A percentile compares a stretch with the other conserved stretches of the same genome.
Conservation (phyloP, 1,140 invertebrate species). For the Drosophila kanapiae region DNA sequence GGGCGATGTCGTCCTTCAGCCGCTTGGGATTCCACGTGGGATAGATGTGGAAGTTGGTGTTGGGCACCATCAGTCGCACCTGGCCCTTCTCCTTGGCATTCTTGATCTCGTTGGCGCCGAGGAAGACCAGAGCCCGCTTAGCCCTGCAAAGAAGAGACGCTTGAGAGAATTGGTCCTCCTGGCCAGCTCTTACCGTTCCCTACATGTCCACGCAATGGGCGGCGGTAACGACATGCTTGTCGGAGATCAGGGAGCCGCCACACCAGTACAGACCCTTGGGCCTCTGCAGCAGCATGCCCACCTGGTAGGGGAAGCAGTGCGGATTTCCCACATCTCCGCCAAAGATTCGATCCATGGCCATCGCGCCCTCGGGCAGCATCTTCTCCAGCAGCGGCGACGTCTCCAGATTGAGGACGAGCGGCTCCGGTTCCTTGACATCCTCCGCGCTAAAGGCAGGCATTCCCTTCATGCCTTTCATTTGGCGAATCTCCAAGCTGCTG, state of each 20-base stretch:
- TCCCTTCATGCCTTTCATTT: slow-evolving; percentile 18
- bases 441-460: slow-evolving; percentile 28
- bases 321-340: slow-evolving; percentile 80
- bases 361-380: slow-evolving; percentile 73
- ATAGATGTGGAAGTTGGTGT: slow-evolving; percentile 85
- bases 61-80: slow-evolving; percentile 78
- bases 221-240: slow-evolving; percentile 87
- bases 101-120: slow-evolving; percentile 86
- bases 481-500: slow-evolving; percentile 55
- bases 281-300: slow-evolving; percentile 78
- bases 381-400: slow-evolving; percentile 67
- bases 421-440: slow-evolving; percentile 50
- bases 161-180: background rate
- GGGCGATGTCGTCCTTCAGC: slow-evolving; percentile 87
- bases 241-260: slow-evolving; percentile 87
- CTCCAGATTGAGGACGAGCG: slow-evolving; percentile 72
- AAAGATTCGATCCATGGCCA: slow-evolving; percentile 83
- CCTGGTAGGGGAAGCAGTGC: slow-evolving; percentile 84
- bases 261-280: slow-evolving; percentile 86
- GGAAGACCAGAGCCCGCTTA: slow-evolving; percentile 80
- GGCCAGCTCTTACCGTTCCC: slow-evolving; percentile 12
- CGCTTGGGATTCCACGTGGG: slow-evolving; percentile 85
- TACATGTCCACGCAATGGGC: slow-evolving; percentile 87
- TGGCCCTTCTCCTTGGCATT: slow-evolving; percentile 83
- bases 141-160: slow-evolving; percentile 49